A percentile compares a stretch with the other conserved stretches of the same genome.
Conservation (phyloP, 2,888 invertebrate genomes). For the Terebella lapidaria region DNA sequence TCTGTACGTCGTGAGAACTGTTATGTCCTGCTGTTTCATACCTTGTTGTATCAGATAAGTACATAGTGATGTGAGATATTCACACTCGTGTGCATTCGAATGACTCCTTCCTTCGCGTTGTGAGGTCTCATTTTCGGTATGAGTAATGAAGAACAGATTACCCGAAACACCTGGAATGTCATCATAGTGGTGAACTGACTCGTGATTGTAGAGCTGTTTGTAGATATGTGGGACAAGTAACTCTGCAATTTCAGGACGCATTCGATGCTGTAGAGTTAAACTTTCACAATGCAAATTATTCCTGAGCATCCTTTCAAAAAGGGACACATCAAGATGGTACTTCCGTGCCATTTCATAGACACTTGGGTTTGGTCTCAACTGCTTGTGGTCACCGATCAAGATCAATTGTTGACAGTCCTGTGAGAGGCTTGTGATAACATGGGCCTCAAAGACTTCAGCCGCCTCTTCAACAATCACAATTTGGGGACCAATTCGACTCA, state of each 20-base stretch:
- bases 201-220: conserved; percentile 32
- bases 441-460: conserved; percentile 79
- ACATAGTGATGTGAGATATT: conserved; percentile 32
- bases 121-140: conserved; percentile 29
- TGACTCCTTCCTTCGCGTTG: conserved; percentile 33
- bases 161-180: conserved; percentile 32
- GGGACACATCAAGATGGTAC: conserved; percentile 69
- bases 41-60: conserved; percentile 40
- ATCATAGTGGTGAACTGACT: conserved; percentile 29
- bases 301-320: conserved; percentile 75
- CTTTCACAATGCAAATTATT: conserved; percentile 62
- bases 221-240: conserved; percentile 40
- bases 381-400: conserved; percentile 78
- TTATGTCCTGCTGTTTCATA: conserved; percentile 34
- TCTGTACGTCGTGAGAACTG: conserved; percentile 42
- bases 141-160: conserved; percentile 42
- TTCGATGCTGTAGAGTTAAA: conserved; percentile 61
- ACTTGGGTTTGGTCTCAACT: conserved; percentile 69
- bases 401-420: conserved; percentile 72
- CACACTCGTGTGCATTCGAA: conserved; percentile 39
- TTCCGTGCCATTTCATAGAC: conserved; percentile 65
- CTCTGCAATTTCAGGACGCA: conserved; percentile 43
- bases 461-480: conserved; percentile 73
- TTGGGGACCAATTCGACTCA: conserved; percentile 40
- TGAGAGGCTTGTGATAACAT: conserved; percentile 72